Base-by-base conservation (phyloP, 2,113 vertebrate species). In the Athene cunicularia region DNA sequence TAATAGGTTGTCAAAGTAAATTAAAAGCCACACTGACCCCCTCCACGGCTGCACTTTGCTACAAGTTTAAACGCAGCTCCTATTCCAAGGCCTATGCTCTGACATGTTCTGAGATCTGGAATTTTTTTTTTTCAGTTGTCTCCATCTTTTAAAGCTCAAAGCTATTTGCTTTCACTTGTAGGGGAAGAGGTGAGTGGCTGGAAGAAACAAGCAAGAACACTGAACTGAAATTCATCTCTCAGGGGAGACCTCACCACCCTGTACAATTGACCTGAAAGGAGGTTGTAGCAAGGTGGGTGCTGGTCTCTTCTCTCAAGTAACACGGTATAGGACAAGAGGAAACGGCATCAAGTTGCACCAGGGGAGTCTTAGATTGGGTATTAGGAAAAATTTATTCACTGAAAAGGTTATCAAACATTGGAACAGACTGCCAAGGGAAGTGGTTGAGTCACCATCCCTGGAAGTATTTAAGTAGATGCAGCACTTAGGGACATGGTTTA, bases 1-100 rank as follows among this genome's bases (percentile, higher is more conserved):
- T 82, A 77, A 52, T 28, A 43, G 5, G 60, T n/a, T 60, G 10
- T 66, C 12, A 56, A 76, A 37, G n/a, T 59, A 58, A 11, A 9
- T 37, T 64, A 43, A 17, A 80, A 88, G 15, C 13, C 43, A 26
- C 20, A 26, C 2, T 53, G 59, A 58, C 9, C 6, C 8, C 7
- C 1, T 39, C 10, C 22, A 77, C 49, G 62, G 21, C 21, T 56
- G 12, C 41, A 62, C 49, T 85, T 71, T 30, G 5, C 53, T 82
- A 4, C 16, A 71, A 55, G 30, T 37, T 0, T 1, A 68, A 49
- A 93, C 24, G 24, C 1, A 1, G 12, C 7, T 80, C 3, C 8
- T 70, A 43, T 76, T 86, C n/a, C 52, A 79, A 70, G 26, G 30
- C 32, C 27, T 76, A 33, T 88, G 14, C 33, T 70, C 43, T 73